A percentile compares a stretch with the other conserved stretches of the same genome.
These are phyloP conservation scores for Apeltes quadracus DNA, from an alignment of 2,113 vertebrate species.

Conservation along the genomic window DNA sequence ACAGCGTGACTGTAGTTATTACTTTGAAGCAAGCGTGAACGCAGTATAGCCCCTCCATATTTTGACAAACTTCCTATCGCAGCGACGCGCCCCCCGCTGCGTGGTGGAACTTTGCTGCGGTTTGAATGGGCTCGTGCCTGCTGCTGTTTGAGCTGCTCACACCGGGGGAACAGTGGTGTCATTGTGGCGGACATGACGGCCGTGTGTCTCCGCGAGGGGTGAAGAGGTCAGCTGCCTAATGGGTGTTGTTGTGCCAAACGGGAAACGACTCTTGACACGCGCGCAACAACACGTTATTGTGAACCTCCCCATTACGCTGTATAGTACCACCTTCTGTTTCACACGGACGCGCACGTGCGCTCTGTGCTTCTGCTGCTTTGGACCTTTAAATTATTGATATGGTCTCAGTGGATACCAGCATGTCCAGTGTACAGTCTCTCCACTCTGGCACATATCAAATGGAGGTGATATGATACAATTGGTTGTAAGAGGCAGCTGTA, in stretches of 20 bases:
- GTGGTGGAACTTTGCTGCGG: constrained; percentile 25
- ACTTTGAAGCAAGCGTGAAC: neutral
- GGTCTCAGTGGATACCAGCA: constrained; percentile 73
- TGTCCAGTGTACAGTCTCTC: constrained; percentile 25
- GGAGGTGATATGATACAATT: constrained; percentile 71
- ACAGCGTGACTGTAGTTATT: neutral
- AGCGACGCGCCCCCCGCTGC: neutral
- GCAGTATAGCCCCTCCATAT: neutral
- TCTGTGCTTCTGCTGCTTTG: constrained; percentile 79
- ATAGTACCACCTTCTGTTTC: neutral
- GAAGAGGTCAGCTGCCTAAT: constrained; percentile 72
- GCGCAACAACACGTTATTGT: constrained; percentile 18
- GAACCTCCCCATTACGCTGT: neutral
- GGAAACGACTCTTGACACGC: constrained; percentile 49
- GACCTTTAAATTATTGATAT: constrained; percentile 86
- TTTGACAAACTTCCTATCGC: constrained; percentile 18
- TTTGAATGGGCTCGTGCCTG: constrained; percentile 23
- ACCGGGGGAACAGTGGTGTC: constrained; percentile 32
- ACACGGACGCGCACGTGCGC: constrained; percentile 26
- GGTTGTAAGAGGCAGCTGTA: constrained; percentile 56
- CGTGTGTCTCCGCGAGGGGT: constrained; percentile 50
- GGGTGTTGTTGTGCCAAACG: constrained; percentile 56
- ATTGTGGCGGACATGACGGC: constrained; percentile 52
- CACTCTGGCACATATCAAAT: constrained; percentile 40
- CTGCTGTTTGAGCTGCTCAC: constrained; percentile 14